A percentile compares a stretch with the other conserved stretches of the same genome.
Evolutionary conservation across 2,797 vertebrate species (phyloP).

Genomic region (Enteromius argenteus): DNA sequence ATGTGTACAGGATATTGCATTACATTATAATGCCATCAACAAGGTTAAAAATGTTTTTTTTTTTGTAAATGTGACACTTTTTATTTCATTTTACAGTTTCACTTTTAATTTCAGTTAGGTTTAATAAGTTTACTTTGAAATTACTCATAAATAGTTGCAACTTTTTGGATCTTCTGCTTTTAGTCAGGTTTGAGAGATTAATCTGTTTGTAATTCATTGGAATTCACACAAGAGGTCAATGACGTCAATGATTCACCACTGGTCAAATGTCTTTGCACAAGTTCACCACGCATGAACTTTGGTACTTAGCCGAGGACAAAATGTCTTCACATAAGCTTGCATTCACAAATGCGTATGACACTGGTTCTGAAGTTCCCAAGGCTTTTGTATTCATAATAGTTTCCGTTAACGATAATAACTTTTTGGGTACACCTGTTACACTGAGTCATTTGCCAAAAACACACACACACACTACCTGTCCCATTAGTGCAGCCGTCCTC

Average conservation of each 20-base stretch:
- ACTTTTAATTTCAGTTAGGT: slow-evolving; percentile 1
- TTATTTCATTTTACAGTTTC: neutral
- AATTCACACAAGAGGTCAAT: neutral
- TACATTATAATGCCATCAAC: neutral
- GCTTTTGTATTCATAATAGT: neutral
- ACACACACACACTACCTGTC: slow-evolving; percentile 78
- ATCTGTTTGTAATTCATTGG: neutral
- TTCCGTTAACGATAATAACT: neutral
- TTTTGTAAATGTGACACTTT: neutral
- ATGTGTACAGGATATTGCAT: neutral
- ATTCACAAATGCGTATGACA: neutral
- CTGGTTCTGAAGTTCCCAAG: neutral
- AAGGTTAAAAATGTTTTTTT: neutral
- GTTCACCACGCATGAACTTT: neutral
- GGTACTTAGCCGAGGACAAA: neutral
- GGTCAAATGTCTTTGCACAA: slow-evolving; percentile 5
- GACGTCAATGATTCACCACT: neutral
- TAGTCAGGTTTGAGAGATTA: neutral
- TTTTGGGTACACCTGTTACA: slow-evolving; percentile 13
- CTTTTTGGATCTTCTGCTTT: neutral
- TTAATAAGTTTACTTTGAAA: neutral
- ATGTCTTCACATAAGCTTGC: neutral
- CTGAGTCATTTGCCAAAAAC: slow-evolving; percentile 1
- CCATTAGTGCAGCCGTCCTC: slow-evolving; percentile 80
- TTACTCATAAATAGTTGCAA: neutral